These are phyloP conservation scores for Trissolcus brochymenae DNA, from an alignment of 2,888 invertebrate genomes.

Conservation along the genomic window DNA sequence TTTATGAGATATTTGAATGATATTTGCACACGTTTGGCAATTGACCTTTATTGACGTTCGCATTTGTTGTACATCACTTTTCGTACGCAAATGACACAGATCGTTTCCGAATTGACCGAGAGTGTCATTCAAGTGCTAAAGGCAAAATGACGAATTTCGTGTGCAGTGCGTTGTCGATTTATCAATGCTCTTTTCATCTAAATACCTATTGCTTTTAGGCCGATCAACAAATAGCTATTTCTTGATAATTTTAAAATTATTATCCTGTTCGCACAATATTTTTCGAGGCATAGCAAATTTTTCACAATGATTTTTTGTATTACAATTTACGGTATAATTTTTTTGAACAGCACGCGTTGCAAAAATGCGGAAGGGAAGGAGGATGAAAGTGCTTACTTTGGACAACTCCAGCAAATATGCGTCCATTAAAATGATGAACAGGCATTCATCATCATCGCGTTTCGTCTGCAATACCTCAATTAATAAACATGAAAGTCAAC, in stretches of 20 bases:
- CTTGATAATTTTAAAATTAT: too few relatives aligned
- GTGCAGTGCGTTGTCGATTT: constrained; percentile 14
- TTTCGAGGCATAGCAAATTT: too few relatives aligned
- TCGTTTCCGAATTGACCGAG: constrained; percentile 20
- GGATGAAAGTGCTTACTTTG: not conserved
- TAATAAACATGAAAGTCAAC: constrained; percentile 19
- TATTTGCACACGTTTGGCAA: constrained; percentile 15
- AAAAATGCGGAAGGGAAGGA: not conserved
- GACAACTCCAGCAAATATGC: not conserved
- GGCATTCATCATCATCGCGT: constrained; percentile 1
- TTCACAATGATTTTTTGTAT: too few relatives aligned
- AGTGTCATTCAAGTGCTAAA: constrained; percentile 17
- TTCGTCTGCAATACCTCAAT: constrained; percentile 13
- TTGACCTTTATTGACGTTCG: constrained; percentile 31
- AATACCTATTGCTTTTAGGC: not conserved
- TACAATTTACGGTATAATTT: not conserved
- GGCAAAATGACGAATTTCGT: constrained; percentile 20
- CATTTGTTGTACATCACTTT: constrained; percentile 8
- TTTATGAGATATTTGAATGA: constrained; percentile 6
- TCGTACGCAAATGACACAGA: constrained; percentile 13
- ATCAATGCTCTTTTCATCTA: constrained; percentile 11
- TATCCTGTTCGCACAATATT: too few relatives aligned
- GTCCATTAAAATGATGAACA: constrained; percentile 11
- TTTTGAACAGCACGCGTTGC: not conserved
- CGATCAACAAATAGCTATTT: not conserved